Evolutionary conservation across 1,140 invertebrate species (phyloP), one percentile per base, ranked within the genome.

Genomic region (Megalopta genalis): DNA sequence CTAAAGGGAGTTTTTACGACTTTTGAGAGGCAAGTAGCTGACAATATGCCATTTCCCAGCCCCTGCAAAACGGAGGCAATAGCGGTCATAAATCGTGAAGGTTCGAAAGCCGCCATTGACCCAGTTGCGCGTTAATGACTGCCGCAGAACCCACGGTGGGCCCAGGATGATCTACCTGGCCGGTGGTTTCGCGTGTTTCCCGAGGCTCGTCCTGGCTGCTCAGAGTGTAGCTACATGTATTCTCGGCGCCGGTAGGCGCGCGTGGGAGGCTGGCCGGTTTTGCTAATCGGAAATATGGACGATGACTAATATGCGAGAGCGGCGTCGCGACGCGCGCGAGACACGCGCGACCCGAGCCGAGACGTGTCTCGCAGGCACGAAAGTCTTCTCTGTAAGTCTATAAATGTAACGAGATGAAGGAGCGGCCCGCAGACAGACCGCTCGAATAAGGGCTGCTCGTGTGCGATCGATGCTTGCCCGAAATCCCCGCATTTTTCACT

Each of bases 311-410:
- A 66, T 62, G 81, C 82, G 81, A 84, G 77, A 46, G 42, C 77
- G 81, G 85, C 82, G 81, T 82, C 74, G 80, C 85, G 74, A 84
- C 86, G 84, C 82, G 83, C 81, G 80, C 86, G 86, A 87, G 87
- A 86, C 84, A 78, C 52, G 86, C 71, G 60, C 18, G 16, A 57
- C 69, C 64, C 25, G 68, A 42, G 59, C 23, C 42, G 54, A 49
- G 64, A 16, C 27, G 69, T 73, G 74, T 81, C 74, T 42, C 75
- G 27, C 16, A 27, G 6, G 21, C 72, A 25, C 66, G 66, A 79
- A 60, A 52, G 32, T 77, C 80, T 70, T 82, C 76, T 82, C 76
- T 21, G 80, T 79, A 82, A 79, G 76, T 82, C 80, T 82, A 82
- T 82, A 82, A 82, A 79, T 82, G 80, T 79, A 82, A 79, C 80